These are phyloP conservation scores for Dufourea novaeangliae DNA, from an alignment of 1,140 invertebrate species.

Conservation along the genomic window DNA sequence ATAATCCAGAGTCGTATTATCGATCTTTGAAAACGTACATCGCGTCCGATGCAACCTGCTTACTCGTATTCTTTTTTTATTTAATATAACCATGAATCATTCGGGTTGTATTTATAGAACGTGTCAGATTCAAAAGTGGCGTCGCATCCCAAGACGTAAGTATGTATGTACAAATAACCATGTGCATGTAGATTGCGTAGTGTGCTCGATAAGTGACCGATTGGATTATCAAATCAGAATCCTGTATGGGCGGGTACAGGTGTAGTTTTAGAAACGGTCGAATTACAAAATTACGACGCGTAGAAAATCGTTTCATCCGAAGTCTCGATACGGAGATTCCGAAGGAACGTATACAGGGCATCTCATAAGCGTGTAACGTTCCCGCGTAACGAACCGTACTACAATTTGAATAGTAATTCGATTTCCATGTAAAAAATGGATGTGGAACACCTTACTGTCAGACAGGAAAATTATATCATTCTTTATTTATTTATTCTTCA, in stretches of 20 bases:
- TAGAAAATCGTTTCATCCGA: no score
- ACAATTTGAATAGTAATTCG: no score
- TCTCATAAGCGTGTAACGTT: no score
- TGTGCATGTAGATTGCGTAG: constrained; percentile 27
- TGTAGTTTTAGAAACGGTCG: constrained; percentile 1
- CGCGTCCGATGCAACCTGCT: background rate
- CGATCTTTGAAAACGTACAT: background rate
- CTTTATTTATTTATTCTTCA: no score
- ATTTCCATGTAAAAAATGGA: no score
- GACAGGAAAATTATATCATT: no score
- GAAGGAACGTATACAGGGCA: no score
- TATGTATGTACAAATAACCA: no score
- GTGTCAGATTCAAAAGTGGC: constrained; percentile 3
- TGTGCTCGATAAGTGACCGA: constrained; percentile 6
- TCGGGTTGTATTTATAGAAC: constrained; percentile 16
- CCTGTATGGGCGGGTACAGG: background rate
- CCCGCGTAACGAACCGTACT: no score
- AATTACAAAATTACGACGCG: background rate
- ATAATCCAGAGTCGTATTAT: background rate
- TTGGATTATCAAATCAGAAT: constrained; percentile 9
- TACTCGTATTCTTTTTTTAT: background rate
- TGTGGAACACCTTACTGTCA: no score
- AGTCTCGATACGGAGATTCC: no score
- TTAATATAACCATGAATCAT: constrained; percentile 19
- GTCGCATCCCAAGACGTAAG: background rate